Base-by-base conservation (phyloP, 92 coral and sea anemone genomes). In the Palythoa grandiflora region DNA sequence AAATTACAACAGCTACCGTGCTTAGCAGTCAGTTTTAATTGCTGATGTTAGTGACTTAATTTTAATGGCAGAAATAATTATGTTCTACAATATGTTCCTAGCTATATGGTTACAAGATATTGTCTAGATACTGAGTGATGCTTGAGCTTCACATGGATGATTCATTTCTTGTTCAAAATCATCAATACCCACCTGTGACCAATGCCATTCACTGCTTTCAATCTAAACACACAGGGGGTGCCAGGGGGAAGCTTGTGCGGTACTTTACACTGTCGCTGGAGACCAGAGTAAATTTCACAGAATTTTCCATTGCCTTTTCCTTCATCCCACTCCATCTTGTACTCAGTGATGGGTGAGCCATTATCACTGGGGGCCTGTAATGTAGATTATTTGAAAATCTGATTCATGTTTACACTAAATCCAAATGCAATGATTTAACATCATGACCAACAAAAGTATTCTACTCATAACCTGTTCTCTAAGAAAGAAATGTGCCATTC, bases 161-260 rank as follows among this genome's bases (percentile, higher is more conserved):
- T 9, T 59, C 10, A 1, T 17, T 59, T 9, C 5, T 19, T 60
- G 66, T 13, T 20, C 28, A 50, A 60, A 20, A 39, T 5, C 39
- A 20, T 66, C 16, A 44, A 60, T 40, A 80, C 85, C 61, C 80
- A 96, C 99, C 99, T 96, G 17, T 91, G 91, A 10, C 99, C 99
- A 78, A 96, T 93, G 66, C 89, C 89, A 66, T 96, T 96, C 1
- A 91, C 90, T 28, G 99, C 99, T 61, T 96, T 93, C 63, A 96
- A 90, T 85, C 99, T 93, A 84, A 96, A 96, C 63, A 90, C 84
- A 77, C 96, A 96, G 2, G 96, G 92, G 1, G 99, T 92, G 14
- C 93, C 96, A 51, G 99, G 99, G 70, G 93, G 93, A 9, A 96
- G 94, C 87, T 96, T 96, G 83, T 95, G 98, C 1, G 96, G 38